These are phyloP conservation scores for Columba janthina DNA, from an alignment of 2,113 vertebrate genomes.

Conservation along the genomic window DNA sequence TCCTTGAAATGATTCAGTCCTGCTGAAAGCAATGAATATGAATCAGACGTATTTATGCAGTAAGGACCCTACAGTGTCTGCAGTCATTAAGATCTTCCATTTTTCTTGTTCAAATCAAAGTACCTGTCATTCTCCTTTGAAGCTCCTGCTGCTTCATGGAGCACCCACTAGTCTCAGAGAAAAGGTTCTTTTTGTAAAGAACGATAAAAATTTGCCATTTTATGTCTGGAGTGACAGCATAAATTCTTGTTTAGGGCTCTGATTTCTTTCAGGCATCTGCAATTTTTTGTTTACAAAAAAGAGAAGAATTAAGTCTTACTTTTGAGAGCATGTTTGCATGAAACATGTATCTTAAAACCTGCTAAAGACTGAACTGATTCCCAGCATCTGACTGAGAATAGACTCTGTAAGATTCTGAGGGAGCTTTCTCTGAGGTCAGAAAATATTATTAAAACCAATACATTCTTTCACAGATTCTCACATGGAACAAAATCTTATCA, in stretches of 20 bases:
- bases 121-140: slow-evolving; percentile 19
- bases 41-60: slow-evolving; percentile 61
- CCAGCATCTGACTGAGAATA: not conserved
- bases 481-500: not conserved
- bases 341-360: not conserved
- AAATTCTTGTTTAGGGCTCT: not conserved
- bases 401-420: not conserved
- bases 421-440: not conserved
- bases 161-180: not conserved
- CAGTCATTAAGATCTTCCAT: slow-evolving; percentile 39
- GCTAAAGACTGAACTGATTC: not conserved
- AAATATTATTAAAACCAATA: not conserved
- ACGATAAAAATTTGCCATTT: not conserved
- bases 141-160: not conserved
- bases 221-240: not conserved
- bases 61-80: slow-evolving; percentile 26
- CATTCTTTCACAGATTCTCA: not conserved
- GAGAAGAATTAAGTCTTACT: not conserved
- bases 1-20: slow-evolving; percentile 6
- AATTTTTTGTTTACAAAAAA: not conserved
- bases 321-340: not conserved
- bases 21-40: slow-evolving; percentile 43
- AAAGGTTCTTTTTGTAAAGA: not conserved
- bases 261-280: not conserved
- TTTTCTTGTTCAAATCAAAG: slow-evolving; percentile 57